These are phyloP conservation scores for Lepidocolaptes lacrymiger DNA, from an alignment of 2,797 vertebrate genomes.

Conservation along the genomic window DNA sequence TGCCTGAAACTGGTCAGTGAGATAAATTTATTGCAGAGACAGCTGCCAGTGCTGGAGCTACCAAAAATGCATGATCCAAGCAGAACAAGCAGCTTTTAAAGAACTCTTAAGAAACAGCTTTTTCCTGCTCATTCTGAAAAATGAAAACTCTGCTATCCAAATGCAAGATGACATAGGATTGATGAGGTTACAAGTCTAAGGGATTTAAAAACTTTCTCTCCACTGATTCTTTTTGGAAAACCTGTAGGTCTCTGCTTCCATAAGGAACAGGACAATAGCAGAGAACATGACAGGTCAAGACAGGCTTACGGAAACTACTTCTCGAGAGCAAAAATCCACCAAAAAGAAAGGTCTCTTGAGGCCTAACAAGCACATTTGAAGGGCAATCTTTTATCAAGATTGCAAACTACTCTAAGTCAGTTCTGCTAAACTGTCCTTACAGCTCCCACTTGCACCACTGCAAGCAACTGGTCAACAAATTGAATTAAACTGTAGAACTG, in stretches of 20 bases:
- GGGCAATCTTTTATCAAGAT: not conserved
- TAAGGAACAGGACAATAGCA: not conserved
- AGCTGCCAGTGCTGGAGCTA: not conserved
- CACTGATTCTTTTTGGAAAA: not conserved
- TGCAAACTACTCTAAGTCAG: not conserved
- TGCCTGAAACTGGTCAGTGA: not conserved
- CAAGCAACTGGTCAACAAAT: not conserved
- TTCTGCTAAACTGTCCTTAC: not conserved
- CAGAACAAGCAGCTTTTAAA: conserved; percentile 1
- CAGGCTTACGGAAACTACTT: not conserved
- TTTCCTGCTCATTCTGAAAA: not conserved
- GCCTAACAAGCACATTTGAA: not conserved
- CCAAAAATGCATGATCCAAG: conserved; percentile 1
- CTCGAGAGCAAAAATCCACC: not conserved
- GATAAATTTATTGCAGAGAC: conserved; percentile 7
- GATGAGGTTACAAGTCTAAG: not conserved
- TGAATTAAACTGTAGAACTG: not conserved
- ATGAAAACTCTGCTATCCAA: not conserved
- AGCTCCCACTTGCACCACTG: not conserved
- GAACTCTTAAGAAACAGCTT: conserved; percentile 14
- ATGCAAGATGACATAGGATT: not conserved
- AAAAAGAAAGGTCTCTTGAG: not conserved
- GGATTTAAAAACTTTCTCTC: not conserved
- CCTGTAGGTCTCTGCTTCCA: not conserved
- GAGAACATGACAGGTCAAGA: not conserved